These are phyloP conservation scores for Mamestra brassicae DNA, from an alignment of 2,888 invertebrate genomes.

Conservation along the genomic window DNA sequence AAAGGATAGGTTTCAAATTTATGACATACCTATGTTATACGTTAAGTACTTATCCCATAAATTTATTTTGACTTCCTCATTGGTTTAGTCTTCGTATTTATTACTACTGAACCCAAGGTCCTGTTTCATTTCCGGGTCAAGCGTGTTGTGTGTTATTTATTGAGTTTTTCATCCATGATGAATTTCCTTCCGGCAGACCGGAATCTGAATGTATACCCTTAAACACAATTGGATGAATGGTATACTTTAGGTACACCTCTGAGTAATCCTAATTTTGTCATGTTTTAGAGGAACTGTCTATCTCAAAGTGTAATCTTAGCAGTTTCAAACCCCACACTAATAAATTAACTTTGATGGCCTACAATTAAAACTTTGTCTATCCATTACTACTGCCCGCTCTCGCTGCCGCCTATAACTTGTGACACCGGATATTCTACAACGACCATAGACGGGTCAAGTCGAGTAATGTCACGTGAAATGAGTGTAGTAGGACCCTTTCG, in stretches of 20 bases:
- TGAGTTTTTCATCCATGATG: too few relatives aligned
- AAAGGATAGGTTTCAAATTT: too few relatives aligned
- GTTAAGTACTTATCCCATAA: too few relatives aligned
- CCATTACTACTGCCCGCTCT: not conserved
- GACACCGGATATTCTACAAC: conserved; percentile 60
- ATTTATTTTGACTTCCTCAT: too few relatives aligned
- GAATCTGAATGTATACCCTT: not conserved
- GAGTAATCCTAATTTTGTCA: not conserved
- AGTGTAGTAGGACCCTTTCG: conserved; percentile 77
- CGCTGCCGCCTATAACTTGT: conserved; percentile 62
- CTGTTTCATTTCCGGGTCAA: too few relatives aligned
- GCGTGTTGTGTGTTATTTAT: too few relatives aligned
- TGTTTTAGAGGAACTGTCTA: not conserved
- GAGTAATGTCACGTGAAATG: conserved; percentile 89
- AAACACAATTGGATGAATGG: not conserved
- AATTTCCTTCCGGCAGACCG: too few relatives aligned
- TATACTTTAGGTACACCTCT: not conserved
- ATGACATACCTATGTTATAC: too few relatives aligned
- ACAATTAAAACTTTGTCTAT: conserved; percentile 38
- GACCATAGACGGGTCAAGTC: conserved; percentile 81
- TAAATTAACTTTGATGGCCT: conserved; percentile 30
- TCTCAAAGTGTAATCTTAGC: conserved; percentile 18
- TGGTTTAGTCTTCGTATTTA: too few relatives aligned
- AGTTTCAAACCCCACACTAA: not conserved
- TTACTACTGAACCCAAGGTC: too few relatives aligned